Evolutionary conservation across 1,140 invertebrate genomes (phyloP), one percentile per base, ranked within the genome.

Genomic region (Acromyrmex heyeri): DNA sequence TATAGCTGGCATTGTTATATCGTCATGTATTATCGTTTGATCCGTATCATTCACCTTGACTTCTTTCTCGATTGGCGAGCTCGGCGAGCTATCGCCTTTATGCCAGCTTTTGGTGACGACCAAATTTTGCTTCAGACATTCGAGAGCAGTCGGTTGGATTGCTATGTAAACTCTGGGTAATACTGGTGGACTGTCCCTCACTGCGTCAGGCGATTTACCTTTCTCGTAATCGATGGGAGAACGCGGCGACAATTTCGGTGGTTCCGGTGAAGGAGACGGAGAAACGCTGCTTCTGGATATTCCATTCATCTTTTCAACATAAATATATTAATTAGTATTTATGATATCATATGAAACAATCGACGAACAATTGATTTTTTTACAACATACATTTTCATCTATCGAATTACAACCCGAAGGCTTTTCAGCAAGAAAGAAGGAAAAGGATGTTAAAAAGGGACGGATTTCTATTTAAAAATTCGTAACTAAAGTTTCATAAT

Each of bases 231-330:
- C 69, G 0, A 62, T 27, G 0, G 87, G 77, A 1, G 85, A 91
- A 30, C 82, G 88, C 1, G 92, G 92, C 7, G 92, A 93, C 14
- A 93, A 70, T 65, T 92, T 90, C 3, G 92, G 92, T 44, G 38
- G 38, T 44, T 44, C 38, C 8, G 92, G 90, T 0, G 92, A 93
- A 7, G 75, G 50, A 2, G 78, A 59, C 0, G 87, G 65, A 6
- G 53, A 57, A 65, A 21, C 16, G 0, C 65, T 75, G 10, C 53
- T 57, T 44, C 10, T 7, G 3, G 65, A 78, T 50, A 34, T 62
- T 8, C 27, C 50, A 2, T 64, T 62, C 2, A 12, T 34, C n/a
- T 81, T 70, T 55, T 24, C 27, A 48, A 81, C 8, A 70, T 24
- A 81, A 24, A 55, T 70, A 69, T 73, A 69, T 73, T 12, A 16